These are phyloP conservation scores for Ardeotis arabs DNA, from an alignment of 2,113 vertebrate genomes.

Conservation along the genomic window DNA sequence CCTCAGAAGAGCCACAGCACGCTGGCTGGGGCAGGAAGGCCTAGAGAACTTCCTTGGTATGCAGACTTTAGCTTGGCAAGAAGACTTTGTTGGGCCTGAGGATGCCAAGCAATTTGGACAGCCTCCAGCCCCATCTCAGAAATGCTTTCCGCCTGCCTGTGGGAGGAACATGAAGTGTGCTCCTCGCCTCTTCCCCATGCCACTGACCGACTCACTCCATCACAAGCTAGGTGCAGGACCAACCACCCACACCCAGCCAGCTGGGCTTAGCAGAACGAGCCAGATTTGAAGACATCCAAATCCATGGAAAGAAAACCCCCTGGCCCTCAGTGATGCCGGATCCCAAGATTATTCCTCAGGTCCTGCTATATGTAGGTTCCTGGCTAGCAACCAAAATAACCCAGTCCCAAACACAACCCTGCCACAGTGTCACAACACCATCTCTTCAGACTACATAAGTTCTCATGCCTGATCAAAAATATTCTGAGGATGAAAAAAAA, in stretches of 20 bases:
- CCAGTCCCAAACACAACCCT: not conserved
- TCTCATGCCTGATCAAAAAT: not conserved
- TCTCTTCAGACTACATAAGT: not conserved
- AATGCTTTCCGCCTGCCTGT: not conserved
- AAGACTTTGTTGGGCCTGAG: not conserved
- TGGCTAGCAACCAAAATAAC: not conserved
- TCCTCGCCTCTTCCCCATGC: not conserved
- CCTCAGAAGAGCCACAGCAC: not conserved
- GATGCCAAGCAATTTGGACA: not conserved
- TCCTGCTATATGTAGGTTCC: not conserved
- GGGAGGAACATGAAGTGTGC: not conserved
- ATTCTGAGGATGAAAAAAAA: not conserved
- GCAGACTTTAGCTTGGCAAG: conserved; percentile 36
- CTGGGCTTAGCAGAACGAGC: not conserved
- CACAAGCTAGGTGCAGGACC: not conserved
- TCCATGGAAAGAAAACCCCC: fast-evolving
- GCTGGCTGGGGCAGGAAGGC: not conserved
- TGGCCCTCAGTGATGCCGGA: not conserved
- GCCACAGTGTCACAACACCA: fast-evolving
- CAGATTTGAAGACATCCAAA: not conserved
- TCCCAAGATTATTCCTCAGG: not conserved
- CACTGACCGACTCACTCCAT: not conserved
- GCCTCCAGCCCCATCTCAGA: not conserved
- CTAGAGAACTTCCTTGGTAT: not conserved
- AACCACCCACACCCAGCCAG: not conserved